These are phyloP conservation scores for Hemicordylus capensis DNA, from an alignment of 2,113 vertebrate species.

Conservation along the genomic window DNA sequence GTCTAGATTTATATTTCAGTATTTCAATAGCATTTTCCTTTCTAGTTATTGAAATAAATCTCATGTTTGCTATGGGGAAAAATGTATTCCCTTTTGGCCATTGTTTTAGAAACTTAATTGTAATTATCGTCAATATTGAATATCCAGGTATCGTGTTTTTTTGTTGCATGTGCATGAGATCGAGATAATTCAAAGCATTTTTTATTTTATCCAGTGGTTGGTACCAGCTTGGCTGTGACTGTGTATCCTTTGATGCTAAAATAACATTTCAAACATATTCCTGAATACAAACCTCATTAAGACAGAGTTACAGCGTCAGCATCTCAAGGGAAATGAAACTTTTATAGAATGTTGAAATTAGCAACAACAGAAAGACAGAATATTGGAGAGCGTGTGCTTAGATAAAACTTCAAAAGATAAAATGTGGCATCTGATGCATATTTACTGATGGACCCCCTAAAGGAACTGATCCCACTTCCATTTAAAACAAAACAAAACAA, in stretches of 20 bases:
- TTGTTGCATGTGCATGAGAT: not conserved
- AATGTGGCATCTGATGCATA: not conserved
- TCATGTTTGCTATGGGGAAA: not conserved
- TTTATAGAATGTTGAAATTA: conserved; percentile 27
- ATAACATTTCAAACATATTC: accelerated
- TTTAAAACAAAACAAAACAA: too few relatives aligned
- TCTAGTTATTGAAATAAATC: not conserved
- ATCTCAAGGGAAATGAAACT: conserved; percentile 19
- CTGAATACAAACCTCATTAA: conserved; percentile 18
- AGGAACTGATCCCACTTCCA: not conserved
- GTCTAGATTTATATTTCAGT: not conserved
- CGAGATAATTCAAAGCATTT: conserved; percentile 2
- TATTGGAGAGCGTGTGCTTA: not conserved
- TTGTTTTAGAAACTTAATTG: conserved; percentile 27
- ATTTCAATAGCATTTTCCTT: not conserved
- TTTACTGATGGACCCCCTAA: not conserved
- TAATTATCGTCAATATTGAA: conserved; percentile 1
- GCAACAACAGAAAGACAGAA: not conserved
- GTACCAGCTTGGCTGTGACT: not conserved
- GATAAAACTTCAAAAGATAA: conserved; percentile 19
- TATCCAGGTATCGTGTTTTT: not conserved
- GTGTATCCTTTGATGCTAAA: conserved; percentile 23
- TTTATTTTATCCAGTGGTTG: conserved; percentile 23
- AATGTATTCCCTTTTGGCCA: conserved; percentile 6
- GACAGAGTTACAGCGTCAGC: not conserved